Conservation (phyloP, 2,113 vertebrate species). For the Tympanuchus pallidicinctus region DNA sequence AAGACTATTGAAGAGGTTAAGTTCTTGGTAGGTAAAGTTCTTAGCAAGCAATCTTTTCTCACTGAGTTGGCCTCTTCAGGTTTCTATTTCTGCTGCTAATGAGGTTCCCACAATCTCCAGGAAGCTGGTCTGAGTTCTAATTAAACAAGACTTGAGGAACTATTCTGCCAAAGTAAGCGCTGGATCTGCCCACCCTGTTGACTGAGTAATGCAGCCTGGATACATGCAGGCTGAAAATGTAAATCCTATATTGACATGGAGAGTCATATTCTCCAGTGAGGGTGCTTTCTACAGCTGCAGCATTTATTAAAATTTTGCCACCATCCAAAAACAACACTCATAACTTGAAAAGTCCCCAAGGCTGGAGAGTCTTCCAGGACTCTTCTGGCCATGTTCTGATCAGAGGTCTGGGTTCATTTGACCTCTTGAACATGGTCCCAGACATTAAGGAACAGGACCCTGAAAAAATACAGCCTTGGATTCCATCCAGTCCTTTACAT, state of each 20-base stretch:
- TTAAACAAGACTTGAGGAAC: constrained; percentile 58
- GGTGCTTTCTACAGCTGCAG: constrained; percentile 59
- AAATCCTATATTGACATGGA: constrained; percentile 25
- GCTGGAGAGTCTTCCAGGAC: constrained; percentile 18
- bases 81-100: constrained; percentile 68
- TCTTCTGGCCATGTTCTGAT: constrained; percentile 17
- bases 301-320: constrained; percentile 43
- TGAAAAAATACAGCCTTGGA: constrained; percentile 28
- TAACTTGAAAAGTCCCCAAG: constrained; percentile 14
- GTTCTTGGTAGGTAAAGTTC: constrained; percentile 63
- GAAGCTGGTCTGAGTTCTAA: constrained; percentile 65
- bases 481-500: constrained; percentile 3
- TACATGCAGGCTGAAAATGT: constrained; percentile 31
- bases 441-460: neutral
- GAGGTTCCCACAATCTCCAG: constrained; percentile 70
- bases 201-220: constrained; percentile 20
- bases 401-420: constrained; percentile 20
- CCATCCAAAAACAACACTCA: constrained; percentile 54
- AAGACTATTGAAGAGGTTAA: constrained; percentile 34
- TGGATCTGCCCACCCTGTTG: constrained; percentile 49
- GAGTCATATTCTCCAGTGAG: constrained; percentile 26
- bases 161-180: constrained; percentile 61
- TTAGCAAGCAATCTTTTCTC: constrained; percentile 66
- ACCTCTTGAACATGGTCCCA: constrained; percentile 12
- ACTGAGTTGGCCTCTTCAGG: constrained; percentile 61